phyloP scores from a whole-genome alignment of 2,113 vertebrate genomes.

The Colistium nudipinnis region DNA sequence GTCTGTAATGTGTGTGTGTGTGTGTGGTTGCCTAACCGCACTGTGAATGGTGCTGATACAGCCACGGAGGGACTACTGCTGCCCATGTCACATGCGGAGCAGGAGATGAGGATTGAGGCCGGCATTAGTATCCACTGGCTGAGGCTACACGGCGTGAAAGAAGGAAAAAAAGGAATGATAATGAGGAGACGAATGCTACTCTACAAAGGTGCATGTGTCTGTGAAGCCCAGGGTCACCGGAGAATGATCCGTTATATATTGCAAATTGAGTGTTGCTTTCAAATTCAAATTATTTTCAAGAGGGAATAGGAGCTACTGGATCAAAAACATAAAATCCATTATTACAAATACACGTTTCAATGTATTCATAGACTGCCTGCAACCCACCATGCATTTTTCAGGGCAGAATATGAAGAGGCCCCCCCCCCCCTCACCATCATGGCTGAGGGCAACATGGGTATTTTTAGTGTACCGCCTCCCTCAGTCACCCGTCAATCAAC shows the following conservation, averaged over 20 bases:
- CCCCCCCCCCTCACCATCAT: constrained; percentile 18
- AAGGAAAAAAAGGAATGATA: constrained; percentile 5
- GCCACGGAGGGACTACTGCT: constrained; percentile 21
- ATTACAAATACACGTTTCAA: constrained; percentile 7
- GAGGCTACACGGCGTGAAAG: background rate
- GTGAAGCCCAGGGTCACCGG: constrained; percentile 9
- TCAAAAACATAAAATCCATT: constrained; percentile 20
- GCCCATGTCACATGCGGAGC: constrained; percentile 25
- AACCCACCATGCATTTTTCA: background rate
- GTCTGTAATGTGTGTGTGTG: background rate
- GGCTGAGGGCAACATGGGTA: constrained; percentile 33
- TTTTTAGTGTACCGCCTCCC: constrained; percentile 47
- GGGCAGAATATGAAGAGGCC: background rate
- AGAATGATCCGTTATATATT: background rate
- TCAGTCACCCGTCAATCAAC: background rate
- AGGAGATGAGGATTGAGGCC: constrained; percentile 23
- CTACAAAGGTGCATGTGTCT: background rate
- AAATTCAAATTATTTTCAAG: background rate
- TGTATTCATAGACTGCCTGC: background rate
- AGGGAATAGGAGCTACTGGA: too few species aligned
- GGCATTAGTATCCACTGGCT: constrained; percentile 27
- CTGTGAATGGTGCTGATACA: background rate
- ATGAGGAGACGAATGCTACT: background rate
- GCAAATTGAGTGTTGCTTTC: background rate
- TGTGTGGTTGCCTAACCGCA: constrained; percentile 17